Evolutionary conservation across 2,113 vertebrate species (phyloP).

Genomic region (Protobothrops mucrosquamatus): DNA sequence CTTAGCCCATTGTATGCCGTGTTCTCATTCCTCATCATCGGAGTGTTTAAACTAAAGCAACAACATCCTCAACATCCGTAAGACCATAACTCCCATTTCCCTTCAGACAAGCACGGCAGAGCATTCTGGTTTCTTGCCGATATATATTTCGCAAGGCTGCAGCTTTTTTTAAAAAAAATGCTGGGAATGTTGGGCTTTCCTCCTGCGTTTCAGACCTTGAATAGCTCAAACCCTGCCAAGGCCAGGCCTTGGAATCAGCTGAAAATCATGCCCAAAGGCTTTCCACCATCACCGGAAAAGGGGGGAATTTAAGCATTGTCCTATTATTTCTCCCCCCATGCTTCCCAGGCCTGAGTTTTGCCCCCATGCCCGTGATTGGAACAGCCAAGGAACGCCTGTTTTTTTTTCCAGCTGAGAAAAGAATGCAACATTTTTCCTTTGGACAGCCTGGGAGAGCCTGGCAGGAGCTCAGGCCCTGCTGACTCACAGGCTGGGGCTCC

Average conservation of each 20-base stretch:
- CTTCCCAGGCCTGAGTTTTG: neutral
- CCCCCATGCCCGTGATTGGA: neutral
- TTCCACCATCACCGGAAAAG: too few relatives aligned
- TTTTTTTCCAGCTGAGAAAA: neutral
- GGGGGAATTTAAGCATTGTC: neutral
- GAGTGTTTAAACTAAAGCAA: too few relatives aligned
- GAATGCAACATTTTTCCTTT: constrained; percentile 28
- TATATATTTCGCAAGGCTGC: neutral
- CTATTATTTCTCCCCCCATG: neutral
- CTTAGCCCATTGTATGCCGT: neutral
- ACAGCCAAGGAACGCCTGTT: constrained; percentile 6
- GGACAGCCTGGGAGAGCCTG: neutral
- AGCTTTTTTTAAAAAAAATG: neutral
- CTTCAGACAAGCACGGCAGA: too few relatives aligned
- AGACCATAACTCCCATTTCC: too few relatives aligned
- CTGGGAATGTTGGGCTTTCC: neutral
- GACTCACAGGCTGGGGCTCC: neutral
- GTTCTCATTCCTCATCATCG: neutral
- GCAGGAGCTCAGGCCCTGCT: neutral
- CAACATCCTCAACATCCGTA: too few relatives aligned
- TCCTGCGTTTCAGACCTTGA: neutral
- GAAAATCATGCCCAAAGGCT: neutral
- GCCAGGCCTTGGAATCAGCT: neutral
- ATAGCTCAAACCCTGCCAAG: neutral
- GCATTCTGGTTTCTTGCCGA: neutral